Evolutionary conservation across 2,113 vertebrate species (phyloP), one percentile per base, ranked within the genome.

Genomic region (Chloropsis cyanopogon): DNA sequence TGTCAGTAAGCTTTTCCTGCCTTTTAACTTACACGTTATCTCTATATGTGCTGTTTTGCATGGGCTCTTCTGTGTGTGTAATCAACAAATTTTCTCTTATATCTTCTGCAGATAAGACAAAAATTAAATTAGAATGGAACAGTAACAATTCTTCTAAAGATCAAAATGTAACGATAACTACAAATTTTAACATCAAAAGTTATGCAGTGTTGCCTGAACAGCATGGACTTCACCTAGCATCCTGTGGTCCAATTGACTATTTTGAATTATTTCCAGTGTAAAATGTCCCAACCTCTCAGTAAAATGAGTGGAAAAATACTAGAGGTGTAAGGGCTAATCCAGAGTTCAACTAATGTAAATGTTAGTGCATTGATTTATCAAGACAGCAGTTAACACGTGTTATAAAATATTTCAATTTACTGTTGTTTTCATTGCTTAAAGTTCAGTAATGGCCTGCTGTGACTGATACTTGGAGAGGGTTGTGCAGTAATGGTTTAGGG

Each of bases 101-200:
- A 80, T 87, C 83, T 95, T 92, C 39, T 59, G n/a, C 57, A 93
- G 95, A 94, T 91, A 95, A 68, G 78, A 37, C 22, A 47, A 90
- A 94, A 96, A 77, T 78, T 90, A 77, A 90, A 80, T 73, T 87
- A 63, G 57, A 82, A 65, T 49, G 59, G n/a, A 92, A 59, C 56
- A 87, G 66, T 25, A 82, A 57, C 50, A 26, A 8, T 75, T 95
- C 57, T 82, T 90, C 82, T 69, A 26, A 54, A 91, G 86, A 95
- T 96, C 90, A 94, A 92, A 94, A 28, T 63, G 35, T 25, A 86
- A 92, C 82, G 49, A 86, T 63, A 97, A 66, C 35, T 60, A 92
- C 63, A 90, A 61, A 70, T 77, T 88, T 95, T 91, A 89, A 75
- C 71, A 91, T 93, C 75, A 71, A 71, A 69, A 93, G 83, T 95